A percentile compares a stretch with the other conserved stretches of the same genome.
These are phyloP conservation scores for Zingel zingel DNA, from an alignment of 2,113 vertebrate species.

Conservation along the genomic window DNA sequence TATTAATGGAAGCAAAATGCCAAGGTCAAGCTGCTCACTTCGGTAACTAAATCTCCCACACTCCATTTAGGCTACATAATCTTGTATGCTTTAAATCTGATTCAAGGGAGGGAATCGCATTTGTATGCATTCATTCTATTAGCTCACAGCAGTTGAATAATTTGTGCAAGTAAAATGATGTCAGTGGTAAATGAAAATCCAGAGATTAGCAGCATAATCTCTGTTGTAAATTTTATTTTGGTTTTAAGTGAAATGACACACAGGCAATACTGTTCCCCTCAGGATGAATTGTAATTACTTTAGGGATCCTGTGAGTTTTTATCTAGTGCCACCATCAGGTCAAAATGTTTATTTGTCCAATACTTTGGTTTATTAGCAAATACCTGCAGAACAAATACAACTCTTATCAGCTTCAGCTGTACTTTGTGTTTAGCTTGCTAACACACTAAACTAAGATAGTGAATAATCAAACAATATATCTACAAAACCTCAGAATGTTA, in stretches of 20 bases:
- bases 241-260: background rate
- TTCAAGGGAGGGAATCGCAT: background rate
- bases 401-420: background rate
- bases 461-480: background rate
- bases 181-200: constrained; percentile 20
- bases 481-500: background rate
- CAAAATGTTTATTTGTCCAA: background rate
- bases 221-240: background rate
- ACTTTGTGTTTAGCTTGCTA: background rate
- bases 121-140: constrained; percentile 17
- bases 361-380: background rate
- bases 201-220: background rate
- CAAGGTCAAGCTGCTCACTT: constrained; percentile 57
- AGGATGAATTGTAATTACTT: background rate
- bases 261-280: too few species aligned
- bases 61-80: constrained; percentile 41
- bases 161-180: constrained; percentile 13
- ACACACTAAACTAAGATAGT: background rate
- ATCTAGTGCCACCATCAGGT: background rate
- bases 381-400: background rate
- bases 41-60: constrained; percentile 26
- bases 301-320: background rate
- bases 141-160: constrained; percentile 15
- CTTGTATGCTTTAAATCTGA: constrained; percentile 27
- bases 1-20: constrained; percentile 54